phyloP scores from a whole-genome alignment of 1,140 invertebrate species.

The Philotrypesis tridentata region DNA sequence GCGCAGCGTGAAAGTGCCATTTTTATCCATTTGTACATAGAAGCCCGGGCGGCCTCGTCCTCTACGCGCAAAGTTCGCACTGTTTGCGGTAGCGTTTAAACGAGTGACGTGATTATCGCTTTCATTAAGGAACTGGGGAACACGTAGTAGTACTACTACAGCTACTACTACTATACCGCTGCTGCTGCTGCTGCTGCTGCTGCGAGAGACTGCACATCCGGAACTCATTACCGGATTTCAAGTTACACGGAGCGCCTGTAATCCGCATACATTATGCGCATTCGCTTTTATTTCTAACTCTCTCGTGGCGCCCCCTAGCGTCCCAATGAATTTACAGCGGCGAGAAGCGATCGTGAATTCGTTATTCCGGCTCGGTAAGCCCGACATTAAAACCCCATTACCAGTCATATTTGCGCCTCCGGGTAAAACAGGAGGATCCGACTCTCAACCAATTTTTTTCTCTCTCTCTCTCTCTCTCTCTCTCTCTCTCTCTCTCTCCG shows the following conservation, averaged over 20 bases:
- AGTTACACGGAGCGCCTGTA: neutral
- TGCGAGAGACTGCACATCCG: neutral
- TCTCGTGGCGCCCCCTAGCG: too few relatives aligned
- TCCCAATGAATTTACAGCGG: neutral
- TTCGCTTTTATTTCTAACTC: neutral
- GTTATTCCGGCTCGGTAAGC: neutral
- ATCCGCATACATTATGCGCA: neutral
- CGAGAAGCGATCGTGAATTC: too few relatives aligned
- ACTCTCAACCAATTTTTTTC: too few relatives aligned
- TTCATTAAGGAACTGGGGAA: conserved; percentile 38
- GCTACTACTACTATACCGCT: neutral
- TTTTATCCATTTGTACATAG: conserved; percentile 33
- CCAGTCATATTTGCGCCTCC: neutral
- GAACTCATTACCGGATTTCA: neutral
- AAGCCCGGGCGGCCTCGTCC: conserved; percentile 10
- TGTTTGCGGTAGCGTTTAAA: conserved; percentile 34
- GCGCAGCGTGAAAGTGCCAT: too few relatives aligned
- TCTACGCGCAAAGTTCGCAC: conserved; percentile 18
- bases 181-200: neutral
- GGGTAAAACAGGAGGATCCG: too few relatives aligned
- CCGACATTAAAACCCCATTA: neutral
- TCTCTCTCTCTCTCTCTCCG: neutral
- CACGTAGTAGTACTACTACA: neutral
- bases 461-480: too few relatives aligned
- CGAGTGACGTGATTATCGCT: conserved; percentile 37